These are phyloP conservation scores for Drosophila basisetae DNA, from an alignment of 2,888 invertebrate genomes.

Conservation along the genomic window DNA sequence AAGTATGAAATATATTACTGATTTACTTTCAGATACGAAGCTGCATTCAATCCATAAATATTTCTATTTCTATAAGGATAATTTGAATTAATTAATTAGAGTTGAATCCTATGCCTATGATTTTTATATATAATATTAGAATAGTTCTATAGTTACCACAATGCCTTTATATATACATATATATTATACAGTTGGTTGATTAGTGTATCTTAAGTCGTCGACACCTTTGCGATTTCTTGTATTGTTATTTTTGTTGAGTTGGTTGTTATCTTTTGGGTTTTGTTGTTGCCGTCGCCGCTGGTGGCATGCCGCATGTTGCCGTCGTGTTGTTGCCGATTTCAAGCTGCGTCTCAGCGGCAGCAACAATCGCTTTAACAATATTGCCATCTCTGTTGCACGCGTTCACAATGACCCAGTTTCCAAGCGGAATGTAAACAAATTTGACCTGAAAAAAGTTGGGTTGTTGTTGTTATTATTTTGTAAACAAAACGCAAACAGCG, in stretches of 20 bases:
- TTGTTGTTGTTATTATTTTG: conserved; percentile 71
- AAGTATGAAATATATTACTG: not conserved
- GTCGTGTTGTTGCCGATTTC: conserved; percentile 59
- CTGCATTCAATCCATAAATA: not conserved
- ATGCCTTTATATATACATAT: too few species aligned
- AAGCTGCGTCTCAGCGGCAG: conserved; percentile 59
- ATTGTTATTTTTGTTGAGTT: conserved; percentile 23
- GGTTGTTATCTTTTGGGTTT: conserved; percentile 39
- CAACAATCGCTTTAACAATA: conserved; percentile 53
- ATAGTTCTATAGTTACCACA: not conserved
- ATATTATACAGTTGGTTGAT: not conserved
- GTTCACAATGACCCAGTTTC: conserved; percentile 83
- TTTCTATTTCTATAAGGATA: not conserved
- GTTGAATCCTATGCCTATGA: not conserved
- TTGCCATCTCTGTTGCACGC: conserved; percentile 60
- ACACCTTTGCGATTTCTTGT: conserved; percentile 12
- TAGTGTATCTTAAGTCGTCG: conserved; percentile 33
- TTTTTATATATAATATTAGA: not conserved
- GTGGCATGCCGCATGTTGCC: conserved; percentile 69
- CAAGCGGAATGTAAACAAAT: conserved; percentile 83
- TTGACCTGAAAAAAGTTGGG: conserved; percentile 81
- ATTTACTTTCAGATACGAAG: not conserved
- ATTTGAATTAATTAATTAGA: not conserved
- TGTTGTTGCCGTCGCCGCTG: conserved; percentile 49
- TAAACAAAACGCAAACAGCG: conserved; percentile 74